Percentiles rank a stretch among this genome's conserved stretches.
Evolutionary conservation across 2,888 invertebrate species (phyloP).

Genomic region (Ryuthela nishihirai): DNA sequence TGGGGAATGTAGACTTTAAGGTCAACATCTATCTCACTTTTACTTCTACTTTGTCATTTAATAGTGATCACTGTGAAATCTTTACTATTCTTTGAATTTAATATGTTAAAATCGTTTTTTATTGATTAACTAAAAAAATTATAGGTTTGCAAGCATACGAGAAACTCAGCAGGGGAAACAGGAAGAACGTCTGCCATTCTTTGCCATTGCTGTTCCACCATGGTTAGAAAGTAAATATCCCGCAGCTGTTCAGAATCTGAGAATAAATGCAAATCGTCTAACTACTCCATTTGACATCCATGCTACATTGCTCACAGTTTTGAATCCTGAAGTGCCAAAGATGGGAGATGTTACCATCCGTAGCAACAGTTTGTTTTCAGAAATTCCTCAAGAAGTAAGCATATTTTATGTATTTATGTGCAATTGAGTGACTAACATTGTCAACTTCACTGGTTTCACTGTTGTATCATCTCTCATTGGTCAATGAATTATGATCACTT

Average conservation of each 20-base stretch:
- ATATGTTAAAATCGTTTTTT: too few species aligned
- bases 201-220: conserved; percentile 71
- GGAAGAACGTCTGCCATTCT: conserved; percentile 85
- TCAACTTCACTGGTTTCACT: too few species aligned
- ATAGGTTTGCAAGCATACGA: conserved; percentile 70
- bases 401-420: too few species aligned
- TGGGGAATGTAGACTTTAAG: too few species aligned
- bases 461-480: too few species aligned
- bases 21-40: too few species aligned
- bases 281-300: conserved; percentile 88
- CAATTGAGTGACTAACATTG: too few species aligned
- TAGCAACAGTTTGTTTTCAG: conserved; percentile 47
- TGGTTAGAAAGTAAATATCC: conserved; percentile 63
- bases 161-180: conserved; percentile 85
- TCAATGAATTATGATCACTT: too few species aligned
- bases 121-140: too few species aligned
- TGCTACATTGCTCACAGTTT: conserved; percentile 67
- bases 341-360: conserved; percentile 42
- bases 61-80: too few species aligned
- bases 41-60: too few species aligned
- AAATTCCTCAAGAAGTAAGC: conserved; percentile 30
- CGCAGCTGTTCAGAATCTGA: conserved; percentile 57
- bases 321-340: conserved; percentile 52
- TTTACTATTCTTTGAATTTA: too few species aligned
- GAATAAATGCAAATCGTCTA: conserved; percentile 64